Evolutionary conservation across 64 coral and sea anemone genomes (phyloP).

Genomic region (Pachyseris speciosa): DNA sequence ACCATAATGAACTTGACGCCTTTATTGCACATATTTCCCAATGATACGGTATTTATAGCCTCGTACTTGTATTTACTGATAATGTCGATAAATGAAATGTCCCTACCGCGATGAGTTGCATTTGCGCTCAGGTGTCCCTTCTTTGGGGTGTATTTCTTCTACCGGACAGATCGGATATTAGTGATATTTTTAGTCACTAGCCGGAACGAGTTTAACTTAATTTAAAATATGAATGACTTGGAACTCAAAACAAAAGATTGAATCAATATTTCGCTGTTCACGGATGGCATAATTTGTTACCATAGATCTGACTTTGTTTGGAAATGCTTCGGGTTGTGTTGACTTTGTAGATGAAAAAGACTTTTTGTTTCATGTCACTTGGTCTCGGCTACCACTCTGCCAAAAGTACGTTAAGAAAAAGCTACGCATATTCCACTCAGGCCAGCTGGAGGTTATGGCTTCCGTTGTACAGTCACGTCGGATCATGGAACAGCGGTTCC

Average conservation of each 20-base stretch:
- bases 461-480: background rate
- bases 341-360: background rate
- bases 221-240: background rate
- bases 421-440: background rate
- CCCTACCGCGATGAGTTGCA: background rate
- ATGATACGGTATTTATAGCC: background rate
- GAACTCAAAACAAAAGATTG: constrained; percentile 11
- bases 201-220: background rate
- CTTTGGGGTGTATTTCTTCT: background rate
- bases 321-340: background rate
- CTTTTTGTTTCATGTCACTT: background rate
- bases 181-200: background rate
- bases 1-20: background rate
- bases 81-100: too few relatives aligned
- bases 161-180: background rate
- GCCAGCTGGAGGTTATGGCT: background rate
- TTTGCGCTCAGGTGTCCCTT: background rate
- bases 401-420: background rate
- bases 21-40: background rate
- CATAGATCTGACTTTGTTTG: constrained; percentile 23
- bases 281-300: background rate
- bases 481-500: constrained; percentile 12
- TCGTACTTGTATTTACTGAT: background rate
- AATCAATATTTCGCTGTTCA: background rate
- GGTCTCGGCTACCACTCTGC: background rate